Evolutionary conservation across 2,797 vertebrate species (phyloP).

Genomic region (Pogoniulus pusillus): DNA sequence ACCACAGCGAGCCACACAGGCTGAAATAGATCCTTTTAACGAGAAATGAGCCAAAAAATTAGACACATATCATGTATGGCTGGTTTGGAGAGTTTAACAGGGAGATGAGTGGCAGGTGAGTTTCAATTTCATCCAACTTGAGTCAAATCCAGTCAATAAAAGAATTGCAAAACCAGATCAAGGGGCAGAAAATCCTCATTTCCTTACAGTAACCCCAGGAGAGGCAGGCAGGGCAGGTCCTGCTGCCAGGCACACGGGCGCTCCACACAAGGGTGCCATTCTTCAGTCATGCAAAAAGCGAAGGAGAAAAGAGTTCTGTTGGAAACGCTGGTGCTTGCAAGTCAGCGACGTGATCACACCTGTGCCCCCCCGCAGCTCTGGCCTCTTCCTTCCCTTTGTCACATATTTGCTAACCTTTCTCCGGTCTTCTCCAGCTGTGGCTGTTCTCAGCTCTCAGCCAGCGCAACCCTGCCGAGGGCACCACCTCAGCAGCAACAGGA

Average conservation of each 20-base stretch:
- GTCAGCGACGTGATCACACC: not conserved
- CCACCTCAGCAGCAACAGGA: not conserved
- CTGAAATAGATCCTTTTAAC: not conserved
- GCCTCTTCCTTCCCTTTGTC: not conserved
- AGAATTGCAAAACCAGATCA: not conserved
- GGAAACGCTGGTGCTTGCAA: not conserved
- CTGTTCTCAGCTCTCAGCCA: not conserved
- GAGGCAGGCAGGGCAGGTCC: not conserved
- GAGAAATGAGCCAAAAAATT: not conserved
- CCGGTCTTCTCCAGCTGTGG: not conserved
- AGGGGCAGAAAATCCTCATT: not conserved
- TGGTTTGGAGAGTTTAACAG: not conserved
- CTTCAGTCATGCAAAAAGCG: not conserved
- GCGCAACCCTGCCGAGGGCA: not conserved
- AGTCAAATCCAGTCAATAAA: not conserved
- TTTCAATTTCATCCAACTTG: not conserved
- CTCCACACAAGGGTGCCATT: not conserved
- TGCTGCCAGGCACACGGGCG: not conserved
- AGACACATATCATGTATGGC: rapidly evolving
- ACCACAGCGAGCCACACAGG: not conserved
- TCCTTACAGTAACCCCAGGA: not conserved
- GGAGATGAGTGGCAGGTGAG: not conserved
- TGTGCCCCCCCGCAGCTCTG: not conserved
- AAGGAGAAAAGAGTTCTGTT: not conserved
- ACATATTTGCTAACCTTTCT: not conserved